A percentile compares a stretch with the other conserved stretches of the same genome.
phyloP scores from a whole-genome alignment of 2,888 invertebrate genomes.

The Dasypogon diadema region DNA sequence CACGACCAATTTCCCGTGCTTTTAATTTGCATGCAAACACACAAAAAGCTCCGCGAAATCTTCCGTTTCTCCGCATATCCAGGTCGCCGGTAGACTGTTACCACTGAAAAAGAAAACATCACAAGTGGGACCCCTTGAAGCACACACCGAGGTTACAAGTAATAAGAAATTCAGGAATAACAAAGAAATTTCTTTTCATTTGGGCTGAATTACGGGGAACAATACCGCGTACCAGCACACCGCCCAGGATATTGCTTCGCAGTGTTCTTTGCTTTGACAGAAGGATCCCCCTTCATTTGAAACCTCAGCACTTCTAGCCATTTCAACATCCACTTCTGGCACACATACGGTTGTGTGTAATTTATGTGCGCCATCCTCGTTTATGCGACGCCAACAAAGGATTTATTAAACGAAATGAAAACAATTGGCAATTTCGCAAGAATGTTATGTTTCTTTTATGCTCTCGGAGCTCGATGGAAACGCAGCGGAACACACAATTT shows the following conservation, averaged over 20 bases:
- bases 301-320: constrained; percentile 3
- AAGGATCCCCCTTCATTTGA: constrained; percentile 35
- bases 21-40: too few species aligned
- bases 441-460: constrained; percentile 49
- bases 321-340: background rate
- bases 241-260: constrained; percentile 45
- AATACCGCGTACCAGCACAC: too few species aligned
- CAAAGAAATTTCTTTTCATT: constrained; percentile 51
- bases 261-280: constrained; percentile 17
- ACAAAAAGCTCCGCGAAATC: too few species aligned
- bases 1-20: too few species aligned
- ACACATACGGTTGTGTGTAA: background rate
- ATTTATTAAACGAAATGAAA: constrained; percentile 56
- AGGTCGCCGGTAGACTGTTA: too few species aligned
- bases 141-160: background rate
- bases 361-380: constrained; percentile 43
- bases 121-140: background rate
- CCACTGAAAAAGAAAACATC: constrained; percentile 31
- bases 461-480: background rate
- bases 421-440: constrained; percentile 55
- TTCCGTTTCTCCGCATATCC: too few species aligned
- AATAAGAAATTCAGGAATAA: constrained; percentile 53
- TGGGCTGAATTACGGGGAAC: constrained; percentile 52
- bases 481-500: background rate
- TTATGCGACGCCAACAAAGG: constrained; percentile 55